Percentiles rank a stretch among this genome's conserved stretches.
Conservation (phyloP, 2,888 invertebrate genomes). For the Lapara coniferarum region DNA sequence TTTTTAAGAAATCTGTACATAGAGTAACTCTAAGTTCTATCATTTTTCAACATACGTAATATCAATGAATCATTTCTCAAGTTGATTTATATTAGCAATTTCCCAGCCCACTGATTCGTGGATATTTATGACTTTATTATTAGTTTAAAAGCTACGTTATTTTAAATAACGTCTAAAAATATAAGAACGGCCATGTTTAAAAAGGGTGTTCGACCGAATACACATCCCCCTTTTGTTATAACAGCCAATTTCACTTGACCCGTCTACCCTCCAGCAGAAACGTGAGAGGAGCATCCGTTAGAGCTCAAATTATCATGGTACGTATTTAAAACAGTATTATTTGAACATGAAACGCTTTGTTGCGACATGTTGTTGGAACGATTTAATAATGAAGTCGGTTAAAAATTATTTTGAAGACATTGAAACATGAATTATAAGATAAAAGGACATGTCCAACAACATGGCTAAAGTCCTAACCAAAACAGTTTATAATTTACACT, state of each 20-base stretch:
- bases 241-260: conserved; percentile 41
- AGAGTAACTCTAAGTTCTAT: no score
- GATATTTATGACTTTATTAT: conserved; percentile 10
- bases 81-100: neutral
- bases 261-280: conserved; percentile 31
- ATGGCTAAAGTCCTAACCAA: no score
- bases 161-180: conserved; percentile 25
- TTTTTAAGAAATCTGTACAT: no score
- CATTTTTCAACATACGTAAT: neutral
- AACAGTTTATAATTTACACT: no score
- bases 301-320: neutral
- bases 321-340: no score
- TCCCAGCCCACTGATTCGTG: neutral
- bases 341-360: no score
- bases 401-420: no score
- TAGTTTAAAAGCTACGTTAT: neutral
- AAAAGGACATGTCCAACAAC: no score
- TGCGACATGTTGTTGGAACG: no score
- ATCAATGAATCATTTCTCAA: neutral
- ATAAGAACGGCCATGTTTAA: conserved; percentile 53
- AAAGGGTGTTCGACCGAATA: conserved; percentile 53
- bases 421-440: no score
- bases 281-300: conserved; percentile 9
- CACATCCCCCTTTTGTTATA: conserved; percentile 45
- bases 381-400: no score